phyloP scores from a whole-genome alignment of 2,113 vertebrate species.

The Dendrocopos noguchii region DNA sequence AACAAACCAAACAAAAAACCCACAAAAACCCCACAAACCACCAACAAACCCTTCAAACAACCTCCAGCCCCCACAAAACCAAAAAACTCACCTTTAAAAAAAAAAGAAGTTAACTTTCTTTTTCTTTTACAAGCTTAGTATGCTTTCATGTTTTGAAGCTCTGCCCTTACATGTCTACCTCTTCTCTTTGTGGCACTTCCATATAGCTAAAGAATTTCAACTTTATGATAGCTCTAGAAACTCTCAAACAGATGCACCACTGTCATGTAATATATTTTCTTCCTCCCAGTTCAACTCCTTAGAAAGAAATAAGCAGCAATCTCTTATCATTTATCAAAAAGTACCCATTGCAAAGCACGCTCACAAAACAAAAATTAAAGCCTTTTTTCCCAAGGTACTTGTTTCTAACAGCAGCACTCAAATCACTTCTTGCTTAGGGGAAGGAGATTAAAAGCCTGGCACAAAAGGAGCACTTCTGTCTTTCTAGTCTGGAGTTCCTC shows the following conservation, averaged over 20 bases:
- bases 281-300: background rate
- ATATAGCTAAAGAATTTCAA: background rate
- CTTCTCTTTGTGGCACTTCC: background rate
- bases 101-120: no score
- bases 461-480: background rate
- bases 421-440: background rate
- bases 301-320: background rate
- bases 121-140: background rate
- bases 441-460: background rate
- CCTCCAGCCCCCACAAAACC: background rate
- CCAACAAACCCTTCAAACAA: background rate
- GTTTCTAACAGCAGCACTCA: background rate
- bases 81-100: fast-evolving
- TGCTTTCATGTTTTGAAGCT: background rate
- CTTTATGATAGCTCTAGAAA: background rate
- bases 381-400: background rate
- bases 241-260: background rate
- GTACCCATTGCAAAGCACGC: background rate
- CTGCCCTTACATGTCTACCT: background rate
- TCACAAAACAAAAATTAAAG: background rate
- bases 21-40: no score
- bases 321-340: background rate
- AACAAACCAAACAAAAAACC: background rate
- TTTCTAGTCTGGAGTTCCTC: background rate
- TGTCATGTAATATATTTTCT: fast-evolving